A percentile compares a stretch with the other conserved stretches of the same genome.
Conservation (phyloP, 2,113 vertebrate species). For the Riparia riparia region DNA sequence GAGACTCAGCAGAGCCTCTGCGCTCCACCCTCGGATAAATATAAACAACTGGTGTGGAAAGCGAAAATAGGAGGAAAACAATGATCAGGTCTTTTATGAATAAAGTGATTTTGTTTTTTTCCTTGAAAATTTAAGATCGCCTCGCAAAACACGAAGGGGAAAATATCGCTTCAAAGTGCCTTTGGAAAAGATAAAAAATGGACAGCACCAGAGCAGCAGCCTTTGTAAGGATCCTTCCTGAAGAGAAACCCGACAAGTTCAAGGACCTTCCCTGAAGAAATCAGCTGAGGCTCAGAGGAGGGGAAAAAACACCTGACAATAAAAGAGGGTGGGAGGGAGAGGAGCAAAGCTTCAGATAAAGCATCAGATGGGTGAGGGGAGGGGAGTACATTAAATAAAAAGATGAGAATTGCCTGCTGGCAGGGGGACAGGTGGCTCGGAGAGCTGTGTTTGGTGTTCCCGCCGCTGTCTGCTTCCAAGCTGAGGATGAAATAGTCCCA, state of each 20-base stretch:
- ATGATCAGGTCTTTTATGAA: neutral
- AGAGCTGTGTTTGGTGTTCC: conserved; percentile 40
- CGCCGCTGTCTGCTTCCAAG: neutral
- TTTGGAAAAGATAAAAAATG: neutral
- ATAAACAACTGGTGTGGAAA: neutral
- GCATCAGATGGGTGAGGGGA: neutral
- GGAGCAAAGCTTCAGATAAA: neutral
- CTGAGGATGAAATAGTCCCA: conserved; percentile 8
- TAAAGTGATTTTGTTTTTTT: neutral
- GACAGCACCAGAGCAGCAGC: neutral
- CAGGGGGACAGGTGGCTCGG: conserved; percentile 47
- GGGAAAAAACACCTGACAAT: neutral
- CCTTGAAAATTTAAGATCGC: neutral
- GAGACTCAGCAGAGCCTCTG: neutral
- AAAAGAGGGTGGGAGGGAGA: neutral
- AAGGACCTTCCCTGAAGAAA: conserved; percentile 1
- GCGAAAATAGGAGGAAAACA: neutral
- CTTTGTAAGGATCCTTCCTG: neutral
- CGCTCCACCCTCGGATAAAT: neutral
- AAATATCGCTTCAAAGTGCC: neutral
- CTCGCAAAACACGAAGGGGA: neutral
- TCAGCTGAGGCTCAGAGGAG: neutral
- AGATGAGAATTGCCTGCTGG: neutral
- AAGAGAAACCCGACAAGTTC: neutral
- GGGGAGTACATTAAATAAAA: neutral